phyloP scores from a whole-genome alignment of 2,888 invertebrate genomes.

The Dastarcus helophoroides region DNA sequence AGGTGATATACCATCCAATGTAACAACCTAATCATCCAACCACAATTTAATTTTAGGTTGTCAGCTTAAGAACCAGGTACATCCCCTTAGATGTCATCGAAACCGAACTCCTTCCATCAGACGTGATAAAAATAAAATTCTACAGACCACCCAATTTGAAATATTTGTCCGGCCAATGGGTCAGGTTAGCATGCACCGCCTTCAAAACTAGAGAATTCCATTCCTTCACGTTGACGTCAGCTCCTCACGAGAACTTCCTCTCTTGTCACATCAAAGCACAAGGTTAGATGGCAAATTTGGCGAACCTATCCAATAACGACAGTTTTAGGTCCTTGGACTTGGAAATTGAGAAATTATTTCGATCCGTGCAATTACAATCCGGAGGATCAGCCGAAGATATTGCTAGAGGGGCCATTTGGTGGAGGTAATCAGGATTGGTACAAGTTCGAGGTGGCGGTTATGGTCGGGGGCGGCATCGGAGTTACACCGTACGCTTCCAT shows the following conservation, averaged over 20 bases:
- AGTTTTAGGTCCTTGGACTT: slow-evolving; percentile 83
- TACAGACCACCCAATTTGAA: slow-evolving; percentile 91
- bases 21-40: neutral
- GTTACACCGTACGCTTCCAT: slow-evolving; percentile 97
- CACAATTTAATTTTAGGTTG: slow-evolving; percentile 48
- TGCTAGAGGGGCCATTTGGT: slow-evolving; percentile 92
- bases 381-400: slow-evolving; percentile 74
- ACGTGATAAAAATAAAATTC: slow-evolving; percentile 89
- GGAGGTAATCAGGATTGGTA: slow-evolving; percentile 98
- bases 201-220: slow-evolving; percentile 86
- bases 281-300: slow-evolving; percentile 30
- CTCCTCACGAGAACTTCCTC: slow-evolving; percentile 89
- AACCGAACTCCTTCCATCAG: slow-evolving; percentile 86
- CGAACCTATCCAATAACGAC: no score
- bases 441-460: slow-evolving; percentile 94
- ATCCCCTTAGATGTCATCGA: slow-evolving; percentile 87
- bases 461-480: slow-evolving; percentile 96
- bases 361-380: slow-evolving; percentile 85
- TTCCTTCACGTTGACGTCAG: slow-evolving; percentile 90
- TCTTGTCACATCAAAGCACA: slow-evolving; percentile 90
- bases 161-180: slow-evolving; percentile 91
- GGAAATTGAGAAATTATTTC: slow-evolving; percentile 90
- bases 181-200: slow-evolving; percentile 81
- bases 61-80: slow-evolving; percentile 80
- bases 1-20: slow-evolving; percentile 40